phyloP scores from a whole-genome alignment of 2,113 vertebrate genomes.

The Heterochromis multidens region DNA sequence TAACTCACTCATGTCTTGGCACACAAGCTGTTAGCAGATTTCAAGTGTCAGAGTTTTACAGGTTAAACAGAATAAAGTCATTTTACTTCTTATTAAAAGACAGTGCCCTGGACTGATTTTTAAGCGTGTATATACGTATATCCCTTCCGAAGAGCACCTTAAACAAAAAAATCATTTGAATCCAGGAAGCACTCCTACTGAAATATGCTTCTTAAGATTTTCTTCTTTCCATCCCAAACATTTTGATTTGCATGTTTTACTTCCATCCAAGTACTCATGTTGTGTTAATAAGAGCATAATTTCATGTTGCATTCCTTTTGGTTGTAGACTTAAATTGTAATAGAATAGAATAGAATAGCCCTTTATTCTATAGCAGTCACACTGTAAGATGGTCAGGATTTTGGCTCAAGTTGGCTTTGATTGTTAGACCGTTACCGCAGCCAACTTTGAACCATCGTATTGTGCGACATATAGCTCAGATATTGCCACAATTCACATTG shows the following conservation, averaged over 20 bases:
- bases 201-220: background rate
- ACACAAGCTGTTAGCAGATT: background rate
- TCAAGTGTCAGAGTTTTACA: background rate
- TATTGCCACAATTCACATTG: too few species aligned
- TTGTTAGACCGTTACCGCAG: background rate
- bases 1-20: background rate
- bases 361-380: background rate
- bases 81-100: background rate
- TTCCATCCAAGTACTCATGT: rapidly evolving
- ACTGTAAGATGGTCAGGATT: rapidly evolving
- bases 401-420: too few species aligned
- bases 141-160: background rate
- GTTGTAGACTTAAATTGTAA: background rate
- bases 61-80: background rate
- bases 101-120: too few species aligned
- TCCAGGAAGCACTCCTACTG: background rate
- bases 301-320: background rate
- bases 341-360: too few species aligned
- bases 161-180: background rate
- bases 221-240: background rate
- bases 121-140: background rate
- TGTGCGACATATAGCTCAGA: too few species aligned
- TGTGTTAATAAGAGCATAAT: rapidly evolving
- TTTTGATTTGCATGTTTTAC: background rate
- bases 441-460: too few species aligned